Conservation (phyloP, 2,888 invertebrate species). For the Brachylomia viminalis region DNA sequence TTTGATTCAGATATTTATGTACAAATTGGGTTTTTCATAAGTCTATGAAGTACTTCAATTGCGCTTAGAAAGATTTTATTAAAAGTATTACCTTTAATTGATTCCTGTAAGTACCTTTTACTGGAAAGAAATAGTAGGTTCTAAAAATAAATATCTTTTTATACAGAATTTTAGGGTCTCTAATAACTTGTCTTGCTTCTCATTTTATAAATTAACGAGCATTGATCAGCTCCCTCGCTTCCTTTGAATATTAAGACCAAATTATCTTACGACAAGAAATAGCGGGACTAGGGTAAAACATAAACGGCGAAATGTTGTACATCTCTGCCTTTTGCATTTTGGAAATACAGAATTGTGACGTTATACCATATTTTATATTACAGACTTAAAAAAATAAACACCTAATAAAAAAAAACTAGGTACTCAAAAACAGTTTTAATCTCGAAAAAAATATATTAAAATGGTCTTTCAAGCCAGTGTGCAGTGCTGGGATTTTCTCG, state of each 20-base stretch:
- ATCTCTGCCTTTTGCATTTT: not conserved
- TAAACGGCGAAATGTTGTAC: not conserved
- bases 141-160: not conserved
- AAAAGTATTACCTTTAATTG: too few species aligned
- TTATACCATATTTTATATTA: not conserved
- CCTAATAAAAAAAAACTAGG: too few species aligned
- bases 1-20: constrained; percentile 17
- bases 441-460: constrained; percentile 11
- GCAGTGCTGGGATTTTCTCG: constrained; percentile 15
- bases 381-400: not conserved
- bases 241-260: not conserved
- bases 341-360: not conserved
- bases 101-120: not conserved
- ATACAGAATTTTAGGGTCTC: too few species aligned
- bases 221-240: not conserved
- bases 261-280: not conserved
- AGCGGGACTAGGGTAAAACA: not conserved
- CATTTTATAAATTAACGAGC: not conserved
- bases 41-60: not conserved
- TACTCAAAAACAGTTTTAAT: not conserved
- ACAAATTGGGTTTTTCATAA: constrained; percentile 16
- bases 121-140: not conserved
- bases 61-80: too few species aligned
- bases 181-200: not conserved
- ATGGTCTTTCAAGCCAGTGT: not conserved